These are phyloP conservation scores for Pocillopora meandrina DNA, from an alignment of 92 coral and sea anemone species.

Conservation along the genomic window DNA sequence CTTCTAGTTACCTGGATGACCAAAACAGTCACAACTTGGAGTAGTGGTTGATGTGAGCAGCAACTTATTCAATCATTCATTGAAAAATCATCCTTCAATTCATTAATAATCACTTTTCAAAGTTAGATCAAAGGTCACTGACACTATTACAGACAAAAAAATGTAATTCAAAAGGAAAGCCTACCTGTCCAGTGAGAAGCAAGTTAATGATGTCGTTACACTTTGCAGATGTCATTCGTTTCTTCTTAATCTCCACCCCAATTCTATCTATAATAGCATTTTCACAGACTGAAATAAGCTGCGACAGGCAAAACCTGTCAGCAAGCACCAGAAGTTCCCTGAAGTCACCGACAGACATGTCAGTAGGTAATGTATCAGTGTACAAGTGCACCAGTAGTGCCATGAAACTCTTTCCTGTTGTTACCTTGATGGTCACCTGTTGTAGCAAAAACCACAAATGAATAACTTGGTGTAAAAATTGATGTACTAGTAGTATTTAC, in stretches of 20 bases:
- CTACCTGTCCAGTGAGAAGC: conserved; percentile 66
- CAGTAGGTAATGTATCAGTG: conserved; percentile 66
- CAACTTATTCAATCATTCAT: too few species aligned
- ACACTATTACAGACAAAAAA: too few species aligned
- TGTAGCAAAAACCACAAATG: neutral
- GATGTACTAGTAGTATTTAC: too few species aligned
- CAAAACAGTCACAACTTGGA: too few species aligned
- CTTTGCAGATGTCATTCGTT: conserved; percentile 41
- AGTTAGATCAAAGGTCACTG: too few species aligned
- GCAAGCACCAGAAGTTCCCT: conserved; percentile 77
- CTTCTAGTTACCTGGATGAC: too few species aligned
- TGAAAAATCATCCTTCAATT: too few species aligned
- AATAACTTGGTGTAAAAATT: neutral
- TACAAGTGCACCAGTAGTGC: conserved; percentile 76
- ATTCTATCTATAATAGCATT: conserved; percentile 52
- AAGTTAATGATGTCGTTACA: conserved; percentile 60
- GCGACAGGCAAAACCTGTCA: conserved; percentile 77
- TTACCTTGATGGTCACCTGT: conserved; percentile 70
- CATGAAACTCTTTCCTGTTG: conserved; percentile 62
- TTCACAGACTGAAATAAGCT: conserved; percentile 78
- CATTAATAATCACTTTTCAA: too few species aligned
- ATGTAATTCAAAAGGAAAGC: neutral
- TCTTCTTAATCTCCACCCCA: conserved; percentile 48
- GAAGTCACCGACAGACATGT: conserved; percentile 38
- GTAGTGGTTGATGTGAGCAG: too few species aligned